phyloP scores from a whole-genome alignment of 2,113 vertebrate species.

The Colossoma macropomum region DNA sequence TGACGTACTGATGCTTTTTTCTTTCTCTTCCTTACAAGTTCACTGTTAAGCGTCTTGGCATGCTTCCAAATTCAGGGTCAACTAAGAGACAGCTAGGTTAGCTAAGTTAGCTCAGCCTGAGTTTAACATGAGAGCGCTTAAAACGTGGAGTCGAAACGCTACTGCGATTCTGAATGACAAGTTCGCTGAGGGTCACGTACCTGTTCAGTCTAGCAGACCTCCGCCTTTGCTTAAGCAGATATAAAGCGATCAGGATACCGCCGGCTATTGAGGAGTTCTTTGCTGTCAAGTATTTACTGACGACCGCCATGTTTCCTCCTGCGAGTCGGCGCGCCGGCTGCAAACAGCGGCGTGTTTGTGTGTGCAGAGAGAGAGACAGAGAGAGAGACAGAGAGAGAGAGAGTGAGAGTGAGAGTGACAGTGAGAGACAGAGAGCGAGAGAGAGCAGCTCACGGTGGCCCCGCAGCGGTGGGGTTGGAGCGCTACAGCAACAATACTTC shows the following conservation, averaged over 20 bases:
- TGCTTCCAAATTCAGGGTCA: conserved; percentile 10
- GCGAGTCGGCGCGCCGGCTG: conserved; percentile 41
- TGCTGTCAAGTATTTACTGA: conserved; percentile 89
- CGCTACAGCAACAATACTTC: no score
- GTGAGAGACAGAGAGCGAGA: background rate
- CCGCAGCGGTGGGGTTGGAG: background rate
- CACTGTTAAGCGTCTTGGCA: background rate
- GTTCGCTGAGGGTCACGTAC: conserved; percentile 63
- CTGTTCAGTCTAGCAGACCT: conserved; percentile 60
- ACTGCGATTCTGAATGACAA: background rate
- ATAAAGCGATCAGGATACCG: conserved; percentile 80
- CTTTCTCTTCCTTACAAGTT: background rate
- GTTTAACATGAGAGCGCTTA: background rate
- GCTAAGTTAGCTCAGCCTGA: background rate
- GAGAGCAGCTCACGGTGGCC: background rate
- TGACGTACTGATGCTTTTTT: background rate
- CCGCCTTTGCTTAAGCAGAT: conserved; percentile 78
- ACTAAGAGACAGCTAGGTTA: background rate
- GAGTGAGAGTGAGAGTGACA: background rate
- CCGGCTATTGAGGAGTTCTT: conserved; percentile 86
- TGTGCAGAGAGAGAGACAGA: background rate
- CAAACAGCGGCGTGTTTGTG: conserved; percentile 5
- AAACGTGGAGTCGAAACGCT: background rate
- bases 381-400: no score
- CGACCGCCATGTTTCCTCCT: conserved; percentile 83